Evolutionary conservation across 1,140 invertebrate genomes (phyloP).

Genomic region (Drosophila persimilis): DNA sequence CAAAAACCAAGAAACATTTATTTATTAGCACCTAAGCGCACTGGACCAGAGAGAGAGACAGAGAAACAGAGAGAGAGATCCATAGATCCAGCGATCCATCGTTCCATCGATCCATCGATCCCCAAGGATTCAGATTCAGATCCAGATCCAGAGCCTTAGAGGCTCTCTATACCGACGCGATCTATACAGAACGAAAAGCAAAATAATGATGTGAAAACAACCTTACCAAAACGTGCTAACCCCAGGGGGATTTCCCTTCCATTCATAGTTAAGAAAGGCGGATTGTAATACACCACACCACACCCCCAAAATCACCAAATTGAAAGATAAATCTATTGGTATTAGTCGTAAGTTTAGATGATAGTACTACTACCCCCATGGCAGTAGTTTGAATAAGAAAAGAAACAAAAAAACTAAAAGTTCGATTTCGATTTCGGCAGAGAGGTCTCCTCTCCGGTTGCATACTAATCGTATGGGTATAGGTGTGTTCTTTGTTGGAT

Average conservation of each 20-base stretch:
- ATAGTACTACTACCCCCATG: conserved; percentile 23
- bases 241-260: conserved; percentile 17
- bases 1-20: conserved; percentile 52
- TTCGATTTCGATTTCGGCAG: conserved; percentile 42
- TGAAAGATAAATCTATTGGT: conserved; percentile 39
- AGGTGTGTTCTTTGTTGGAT: conserved; percentile 12
- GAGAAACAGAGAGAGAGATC: background rate
- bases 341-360: no score
- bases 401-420: conserved; percentile 30
- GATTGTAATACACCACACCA: conserved; percentile 39
- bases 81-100: no score
- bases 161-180: conserved; percentile 20
- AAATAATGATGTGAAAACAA: conserved; percentile 49
- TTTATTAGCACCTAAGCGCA: conserved; percentile 56
- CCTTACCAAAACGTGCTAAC: conserved; percentile 61
- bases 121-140: no score
- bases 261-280: conserved; percentile 13
- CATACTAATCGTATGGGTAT: background rate
- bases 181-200: conserved; percentile 66
- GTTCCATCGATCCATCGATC: no score
- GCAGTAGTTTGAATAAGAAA: conserved; percentile 27
- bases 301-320: conserved; percentile 14
- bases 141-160: conserved; percentile 20
- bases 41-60: conserved; percentile 2
- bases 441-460: background rate